Percentiles rank a stretch among this genome's conserved stretches.
phyloP scores from a whole-genome alignment of 2,113 vertebrate species.

The Lasiurus cinereus region DNA sequence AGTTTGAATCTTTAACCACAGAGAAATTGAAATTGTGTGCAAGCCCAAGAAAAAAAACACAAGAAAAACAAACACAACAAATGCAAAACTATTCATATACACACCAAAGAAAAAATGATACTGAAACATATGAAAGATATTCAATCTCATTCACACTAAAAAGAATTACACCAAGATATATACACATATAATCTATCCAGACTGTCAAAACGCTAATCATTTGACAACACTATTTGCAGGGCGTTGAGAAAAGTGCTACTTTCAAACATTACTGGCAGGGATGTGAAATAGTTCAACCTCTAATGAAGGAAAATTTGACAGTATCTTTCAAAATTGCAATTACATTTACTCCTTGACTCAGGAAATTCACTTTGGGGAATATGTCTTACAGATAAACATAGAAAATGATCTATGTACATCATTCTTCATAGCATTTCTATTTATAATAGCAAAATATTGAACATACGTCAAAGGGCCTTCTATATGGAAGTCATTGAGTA shows the following conservation, averaged over 20 bases:
- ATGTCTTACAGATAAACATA: slow-evolving; percentile 11
- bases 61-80: slow-evolving; percentile 7
- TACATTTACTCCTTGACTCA: slow-evolving; percentile 54
- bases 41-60: not conserved
- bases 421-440: not conserved
- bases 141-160: not conserved
- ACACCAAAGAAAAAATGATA: slow-evolving; percentile 16
- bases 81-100: not conserved
- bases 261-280: not conserved
- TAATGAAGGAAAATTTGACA: slow-evolving; percentile 53
- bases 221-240: not conserved
- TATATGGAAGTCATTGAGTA: not conserved
- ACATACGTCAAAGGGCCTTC: not conserved
- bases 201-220: not conserved
- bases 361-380: slow-evolving; percentile 24
- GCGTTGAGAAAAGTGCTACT: not conserved
- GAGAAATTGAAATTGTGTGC: not conserved
- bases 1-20: not conserved
- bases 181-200: not conserved
- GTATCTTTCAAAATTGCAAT: slow-evolving; percentile 41
- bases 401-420: not conserved
- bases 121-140: not conserved
- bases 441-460: slow-evolving; percentile 40
- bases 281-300: not conserved
- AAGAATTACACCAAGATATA: not conserved